Evolutionary conservation across 2,113 vertebrate species (phyloP).

Genomic region (Cyanistes caeruleus): DNA sequence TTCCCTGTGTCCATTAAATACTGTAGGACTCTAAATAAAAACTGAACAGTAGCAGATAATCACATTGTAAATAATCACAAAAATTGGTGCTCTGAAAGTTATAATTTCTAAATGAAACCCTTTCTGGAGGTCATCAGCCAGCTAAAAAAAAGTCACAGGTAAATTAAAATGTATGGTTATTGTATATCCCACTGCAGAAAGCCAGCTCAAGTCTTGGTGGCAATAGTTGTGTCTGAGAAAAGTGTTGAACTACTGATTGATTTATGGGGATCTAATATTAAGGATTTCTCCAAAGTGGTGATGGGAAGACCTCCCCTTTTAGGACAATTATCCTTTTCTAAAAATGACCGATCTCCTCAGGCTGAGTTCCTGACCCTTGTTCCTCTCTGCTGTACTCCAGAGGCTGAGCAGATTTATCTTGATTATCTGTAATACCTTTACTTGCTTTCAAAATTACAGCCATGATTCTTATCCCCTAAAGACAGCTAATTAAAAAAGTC

Average conservation of each 20-base stretch:
- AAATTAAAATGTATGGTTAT: background rate
- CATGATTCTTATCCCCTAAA: background rate
- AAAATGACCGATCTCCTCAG: background rate
- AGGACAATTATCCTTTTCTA: background rate
- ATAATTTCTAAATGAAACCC: background rate
- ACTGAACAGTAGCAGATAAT: background rate
- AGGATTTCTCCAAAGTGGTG: background rate
- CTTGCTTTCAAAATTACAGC: background rate
- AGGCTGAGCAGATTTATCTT: background rate
- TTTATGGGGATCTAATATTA: background rate
- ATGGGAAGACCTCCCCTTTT: background rate
- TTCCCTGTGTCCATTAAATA: background rate
- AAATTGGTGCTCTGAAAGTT: background rate
- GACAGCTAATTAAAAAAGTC: conserved; percentile 1
- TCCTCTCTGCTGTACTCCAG: background rate
- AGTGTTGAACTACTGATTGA: background rate
- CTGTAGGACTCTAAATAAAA: background rate
- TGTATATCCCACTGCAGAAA: background rate
- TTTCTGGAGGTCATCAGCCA: background rate
- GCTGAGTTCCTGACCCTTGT: background rate
- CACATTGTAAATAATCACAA: background rate
- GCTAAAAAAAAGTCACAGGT: background rate
- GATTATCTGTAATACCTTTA: background rate
- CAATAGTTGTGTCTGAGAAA: background rate
- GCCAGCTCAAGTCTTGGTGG: background rate